These are phyloP conservation scores for Heliconius sara DNA, from an alignment of 2,888 invertebrate genomes.

Conservation along the genomic window DNA sequence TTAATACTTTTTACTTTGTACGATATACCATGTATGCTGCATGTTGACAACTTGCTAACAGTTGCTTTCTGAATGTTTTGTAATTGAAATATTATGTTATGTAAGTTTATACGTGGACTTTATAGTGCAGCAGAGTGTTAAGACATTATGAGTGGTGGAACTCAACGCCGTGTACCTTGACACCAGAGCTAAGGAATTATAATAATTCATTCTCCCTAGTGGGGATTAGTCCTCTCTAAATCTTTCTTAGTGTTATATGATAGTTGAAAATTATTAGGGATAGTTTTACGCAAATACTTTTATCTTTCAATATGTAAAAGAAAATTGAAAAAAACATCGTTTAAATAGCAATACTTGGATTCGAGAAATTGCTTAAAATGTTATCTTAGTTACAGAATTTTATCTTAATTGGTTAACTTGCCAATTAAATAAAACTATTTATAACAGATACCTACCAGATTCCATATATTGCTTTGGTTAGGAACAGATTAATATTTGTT, in stretches of 20 bases:
- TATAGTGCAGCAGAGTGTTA: no score
- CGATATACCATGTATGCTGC: neutral
- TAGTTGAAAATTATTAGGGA: neutral
- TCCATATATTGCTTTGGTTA: neutral
- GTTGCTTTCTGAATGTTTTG: neutral
- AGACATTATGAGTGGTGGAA: neutral
- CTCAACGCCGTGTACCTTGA: neutral
- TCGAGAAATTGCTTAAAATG: neutral
- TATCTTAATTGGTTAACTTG: neutral
- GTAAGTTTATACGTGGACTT: no score
- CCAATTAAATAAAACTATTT: neutral
- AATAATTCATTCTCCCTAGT: no score
- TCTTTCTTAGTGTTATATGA: neutral
- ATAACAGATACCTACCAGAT: neutral
- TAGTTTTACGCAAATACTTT: neutral
- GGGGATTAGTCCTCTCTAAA: no score
- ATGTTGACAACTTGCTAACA: conserved; percentile 20
- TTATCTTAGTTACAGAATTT: conserved; percentile 1
- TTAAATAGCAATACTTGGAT: neutral
- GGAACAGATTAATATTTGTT: no score
- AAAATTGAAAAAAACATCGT: neutral
- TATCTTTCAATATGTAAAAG: neutral
- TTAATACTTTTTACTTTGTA: conserved; percentile 21
- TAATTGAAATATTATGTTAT: neutral
- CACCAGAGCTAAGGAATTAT: neutral